These are phyloP conservation scores for Schizopygopsis pylzovi DNA, from an alignment of 2,797 vertebrate species.

Conservation along the genomic window DNA sequence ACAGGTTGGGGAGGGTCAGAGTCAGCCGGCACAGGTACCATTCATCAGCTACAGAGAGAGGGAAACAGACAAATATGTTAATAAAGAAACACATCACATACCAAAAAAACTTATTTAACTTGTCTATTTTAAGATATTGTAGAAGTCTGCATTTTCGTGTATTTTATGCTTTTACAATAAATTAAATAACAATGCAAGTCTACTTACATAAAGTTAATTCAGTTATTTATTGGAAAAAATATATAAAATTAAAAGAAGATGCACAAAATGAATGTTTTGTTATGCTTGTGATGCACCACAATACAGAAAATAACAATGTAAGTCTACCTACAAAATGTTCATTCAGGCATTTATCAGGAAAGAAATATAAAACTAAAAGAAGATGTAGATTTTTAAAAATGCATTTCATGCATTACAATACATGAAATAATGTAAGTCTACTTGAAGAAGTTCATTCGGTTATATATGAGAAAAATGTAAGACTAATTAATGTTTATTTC, in stretches of 20 bases:
- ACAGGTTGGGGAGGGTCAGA: constrained; percentile 78
- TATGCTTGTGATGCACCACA: no score
- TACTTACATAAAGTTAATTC: neutral
- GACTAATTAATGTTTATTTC: neutral
- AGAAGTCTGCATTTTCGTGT: neutral
- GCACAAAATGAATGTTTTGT: no score
- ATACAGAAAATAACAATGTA: no score
- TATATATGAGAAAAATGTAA: neutral
- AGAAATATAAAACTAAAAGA: no score
- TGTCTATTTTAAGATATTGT: neutral
- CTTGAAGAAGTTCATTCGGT: neutral
- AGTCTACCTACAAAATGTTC: no score
- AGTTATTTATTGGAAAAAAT: no score
- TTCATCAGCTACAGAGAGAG: constrained; percentile 76
- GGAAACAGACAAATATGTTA: neutral
- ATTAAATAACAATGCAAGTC: neutral
- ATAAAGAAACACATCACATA: neutral
- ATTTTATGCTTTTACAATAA: neutral
- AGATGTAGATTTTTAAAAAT: no score
- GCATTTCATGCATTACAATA: no score
- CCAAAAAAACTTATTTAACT: neutral
- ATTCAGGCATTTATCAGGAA: no score
- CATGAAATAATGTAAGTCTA: neutral
- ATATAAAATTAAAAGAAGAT: no score
- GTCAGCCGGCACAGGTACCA: constrained; percentile 86